Evolutionary conservation across 2,888 invertebrate genomes (phyloP).

Genomic region (Margaritifera margaritifera): DNA sequence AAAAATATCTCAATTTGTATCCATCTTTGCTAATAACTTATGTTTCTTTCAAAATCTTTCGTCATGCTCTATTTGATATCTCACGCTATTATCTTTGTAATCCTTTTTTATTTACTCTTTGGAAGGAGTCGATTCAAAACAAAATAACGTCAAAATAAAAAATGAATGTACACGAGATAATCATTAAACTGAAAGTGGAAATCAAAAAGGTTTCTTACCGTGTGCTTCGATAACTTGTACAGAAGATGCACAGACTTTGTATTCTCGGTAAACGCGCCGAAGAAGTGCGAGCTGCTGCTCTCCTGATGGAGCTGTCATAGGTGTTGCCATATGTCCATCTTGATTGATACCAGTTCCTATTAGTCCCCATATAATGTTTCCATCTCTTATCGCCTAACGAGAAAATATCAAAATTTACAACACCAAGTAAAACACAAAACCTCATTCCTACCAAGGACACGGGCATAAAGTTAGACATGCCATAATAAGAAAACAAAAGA

Average conservation of each 20-base stretch:
- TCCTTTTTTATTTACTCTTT: no score
- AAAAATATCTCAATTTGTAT: no score
- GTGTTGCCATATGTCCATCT: slow-evolving; percentile 42
- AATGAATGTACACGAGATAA: not conserved
- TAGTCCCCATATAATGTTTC: slow-evolving; percentile 43
- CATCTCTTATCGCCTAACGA: slow-evolving; percentile 38
- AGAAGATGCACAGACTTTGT: slow-evolving; percentile 18
- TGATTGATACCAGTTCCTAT: slow-evolving; percentile 40
- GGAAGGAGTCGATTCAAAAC: no score
- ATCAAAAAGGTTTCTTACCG: slow-evolving; percentile 22
- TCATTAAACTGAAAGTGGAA: not conserved
- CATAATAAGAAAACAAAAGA: no score
- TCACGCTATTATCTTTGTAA: not conserved
- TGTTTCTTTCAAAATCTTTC: slow-evolving; percentile 32
- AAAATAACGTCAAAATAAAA: no score
- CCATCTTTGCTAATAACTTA: not conserved
- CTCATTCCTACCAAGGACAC: no score
- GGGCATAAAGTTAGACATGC: no score
- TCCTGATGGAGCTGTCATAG: slow-evolving; percentile 45
- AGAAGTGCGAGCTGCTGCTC: slow-evolving; percentile 35
- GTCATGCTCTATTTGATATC: slow-evolving; percentile 22
- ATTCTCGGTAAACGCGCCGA: slow-evolving; percentile 21
- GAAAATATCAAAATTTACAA: no score
- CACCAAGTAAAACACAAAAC: no score
- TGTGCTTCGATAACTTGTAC: slow-evolving; percentile 51